Evolutionary conservation across 2,113 vertebrate genomes (phyloP).

Genomic region (Oreochromis aureus): DNA sequence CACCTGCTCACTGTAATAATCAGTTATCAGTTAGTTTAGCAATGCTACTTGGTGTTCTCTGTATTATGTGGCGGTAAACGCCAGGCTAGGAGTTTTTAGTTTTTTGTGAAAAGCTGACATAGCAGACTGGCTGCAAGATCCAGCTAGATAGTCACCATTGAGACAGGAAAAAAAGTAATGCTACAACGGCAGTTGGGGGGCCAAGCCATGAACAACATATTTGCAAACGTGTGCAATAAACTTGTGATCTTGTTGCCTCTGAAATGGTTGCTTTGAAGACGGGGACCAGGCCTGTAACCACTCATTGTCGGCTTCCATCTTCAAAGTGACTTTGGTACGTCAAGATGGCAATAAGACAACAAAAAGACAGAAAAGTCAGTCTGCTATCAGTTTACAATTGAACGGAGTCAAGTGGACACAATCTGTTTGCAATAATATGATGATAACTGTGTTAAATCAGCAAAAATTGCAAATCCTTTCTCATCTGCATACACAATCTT

Average conservation of each 20-base stretch:
- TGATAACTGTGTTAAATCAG: background rate
- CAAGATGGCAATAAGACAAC: background rate
- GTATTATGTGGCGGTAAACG: too few species aligned
- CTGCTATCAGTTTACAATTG: background rate
- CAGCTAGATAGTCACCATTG: background rate
- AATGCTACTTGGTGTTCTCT: too few species aligned
- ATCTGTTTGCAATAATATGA: background rate
- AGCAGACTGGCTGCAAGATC: background rate
- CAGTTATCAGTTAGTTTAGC: too few species aligned
- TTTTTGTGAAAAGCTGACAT: background rate
- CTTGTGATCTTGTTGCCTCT: background rate
- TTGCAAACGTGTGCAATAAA: background rate
- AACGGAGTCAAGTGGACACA: background rate
- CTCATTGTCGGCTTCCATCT: background rate
- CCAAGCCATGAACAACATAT: background rate
- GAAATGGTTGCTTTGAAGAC: background rate
- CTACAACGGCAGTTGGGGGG: background rate
- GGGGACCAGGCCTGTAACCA: background rate
- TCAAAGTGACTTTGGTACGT: background rate
- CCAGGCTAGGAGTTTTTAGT: rapidly evolving
- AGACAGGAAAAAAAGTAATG: background rate
- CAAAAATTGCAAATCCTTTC: background rate
- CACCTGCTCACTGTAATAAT: too few species aligned
- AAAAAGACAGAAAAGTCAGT: background rate
- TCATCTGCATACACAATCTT: background rate